phyloP scores from a whole-genome alignment of 2,113 vertebrate genomes.

The Dinomys branickii region DNA sequence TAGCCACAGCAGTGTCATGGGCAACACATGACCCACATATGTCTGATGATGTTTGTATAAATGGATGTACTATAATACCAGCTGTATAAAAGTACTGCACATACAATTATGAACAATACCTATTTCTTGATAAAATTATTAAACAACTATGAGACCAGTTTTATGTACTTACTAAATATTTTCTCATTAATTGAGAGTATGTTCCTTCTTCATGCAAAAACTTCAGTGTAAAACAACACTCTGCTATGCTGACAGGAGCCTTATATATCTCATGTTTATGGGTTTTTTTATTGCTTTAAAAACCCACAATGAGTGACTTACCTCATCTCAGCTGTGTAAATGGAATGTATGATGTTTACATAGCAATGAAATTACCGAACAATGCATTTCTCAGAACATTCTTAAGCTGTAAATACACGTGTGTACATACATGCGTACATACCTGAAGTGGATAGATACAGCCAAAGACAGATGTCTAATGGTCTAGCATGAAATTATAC shows the following conservation, averaged over 20 bases:
- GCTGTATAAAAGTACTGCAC: neutral
- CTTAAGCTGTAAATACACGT: neutral
- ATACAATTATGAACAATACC: neutral
- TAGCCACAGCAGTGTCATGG: neutral
- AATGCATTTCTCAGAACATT: neutral
- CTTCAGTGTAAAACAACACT: neutral
- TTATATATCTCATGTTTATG: neutral
- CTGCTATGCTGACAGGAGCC: neutral
- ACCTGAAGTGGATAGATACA: neutral
- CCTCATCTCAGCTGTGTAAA: neutral
- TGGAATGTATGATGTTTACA: neutral
- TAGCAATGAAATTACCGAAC: neutral
- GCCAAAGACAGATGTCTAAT: neutral
- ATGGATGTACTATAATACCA: fast-evolving
- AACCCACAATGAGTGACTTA: neutral
- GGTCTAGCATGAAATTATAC: neutral
- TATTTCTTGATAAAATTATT: neutral
- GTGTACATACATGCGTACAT: neutral
- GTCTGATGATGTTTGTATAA: too few relatives aligned
- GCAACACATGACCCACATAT: neutral
- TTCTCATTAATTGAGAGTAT: neutral
- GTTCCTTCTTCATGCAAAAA: neutral
- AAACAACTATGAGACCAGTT: neutral
- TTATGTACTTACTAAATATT: neutral
- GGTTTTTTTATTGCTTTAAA: neutral